Percentiles rank a stretch among this genome's conserved stretches.
These are phyloP conservation scores for Pachyuromys duprasi DNA, from an alignment of 2,797 vertebrate genomes.

Conservation along the genomic window DNA sequence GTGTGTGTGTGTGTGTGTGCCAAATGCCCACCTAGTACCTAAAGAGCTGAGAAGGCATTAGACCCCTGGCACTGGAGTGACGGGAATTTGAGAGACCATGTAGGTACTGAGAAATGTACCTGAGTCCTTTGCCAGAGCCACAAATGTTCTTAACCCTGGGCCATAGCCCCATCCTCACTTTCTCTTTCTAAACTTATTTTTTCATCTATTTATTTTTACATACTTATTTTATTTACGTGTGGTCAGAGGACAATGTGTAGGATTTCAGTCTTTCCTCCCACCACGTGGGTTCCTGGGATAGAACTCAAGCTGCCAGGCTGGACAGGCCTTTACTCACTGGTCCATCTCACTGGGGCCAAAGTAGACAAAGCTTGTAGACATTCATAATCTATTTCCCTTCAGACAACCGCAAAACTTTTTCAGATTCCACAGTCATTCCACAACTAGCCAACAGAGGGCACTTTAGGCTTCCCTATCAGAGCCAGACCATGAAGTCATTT, in stretches of 20 bases:
- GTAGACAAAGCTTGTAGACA: not conserved
- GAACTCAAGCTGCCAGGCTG: not conserved
- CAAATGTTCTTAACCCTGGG: not conserved
- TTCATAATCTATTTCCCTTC: not conserved
- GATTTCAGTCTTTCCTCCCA: not conserved
- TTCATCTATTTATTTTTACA: not conserved
- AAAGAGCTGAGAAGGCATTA: not conserved
- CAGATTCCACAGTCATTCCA: not conserved
- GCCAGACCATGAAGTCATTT: not conserved
- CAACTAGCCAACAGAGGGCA: constrained; percentile 59
- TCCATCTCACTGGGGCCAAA: not conserved
- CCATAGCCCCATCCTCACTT: not conserved
- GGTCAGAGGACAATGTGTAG: not conserved
- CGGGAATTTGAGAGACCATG: not conserved
- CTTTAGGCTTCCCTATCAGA: not conserved
- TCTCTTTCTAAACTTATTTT: not conserved
- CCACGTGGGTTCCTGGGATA: not conserved
- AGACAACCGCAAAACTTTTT: not conserved
- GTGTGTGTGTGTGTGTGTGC: not conserved
- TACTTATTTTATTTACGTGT: not conserved
- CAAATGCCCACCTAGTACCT: not conserved
- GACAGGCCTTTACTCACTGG: too few relatives aligned
- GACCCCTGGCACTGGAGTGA: not conserved
- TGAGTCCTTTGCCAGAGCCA: not conserved
- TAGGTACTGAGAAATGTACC: not conserved